A percentile compares a stretch with the other conserved stretches of the same genome.
phyloP scores from a whole-genome alignment of 2,888 invertebrate genomes.

The Oxycera nigricornis region DNA sequence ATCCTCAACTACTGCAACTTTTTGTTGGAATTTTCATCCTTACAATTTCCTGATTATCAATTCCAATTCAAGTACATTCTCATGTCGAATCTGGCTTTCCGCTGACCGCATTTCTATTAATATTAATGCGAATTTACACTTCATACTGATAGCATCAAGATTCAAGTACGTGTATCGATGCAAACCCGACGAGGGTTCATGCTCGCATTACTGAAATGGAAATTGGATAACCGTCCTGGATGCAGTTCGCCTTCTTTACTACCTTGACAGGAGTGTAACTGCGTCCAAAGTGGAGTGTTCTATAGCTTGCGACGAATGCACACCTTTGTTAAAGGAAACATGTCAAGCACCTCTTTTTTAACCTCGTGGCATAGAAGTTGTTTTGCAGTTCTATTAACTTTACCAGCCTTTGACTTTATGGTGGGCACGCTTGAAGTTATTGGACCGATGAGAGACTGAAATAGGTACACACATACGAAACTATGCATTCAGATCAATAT shows the following conservation, averaged over 20 bases:
- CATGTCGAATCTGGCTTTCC: not conserved
- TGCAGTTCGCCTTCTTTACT: not conserved
- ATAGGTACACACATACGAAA: no score
- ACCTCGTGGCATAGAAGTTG: slow-evolving; percentile 16
- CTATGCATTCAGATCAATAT: slow-evolving; percentile 13
- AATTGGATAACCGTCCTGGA: slow-evolving; percentile 13
- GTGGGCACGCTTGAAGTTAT: not conserved
- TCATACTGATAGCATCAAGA: not conserved
- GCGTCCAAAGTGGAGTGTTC: no score
- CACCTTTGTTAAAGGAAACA: slow-evolving; percentile 9
- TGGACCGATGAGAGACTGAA: not conserved
- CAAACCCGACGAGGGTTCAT: not conserved
- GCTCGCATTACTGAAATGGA: not conserved
- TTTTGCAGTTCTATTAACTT: slow-evolving; percentile 33
- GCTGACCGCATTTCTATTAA: not conserved
- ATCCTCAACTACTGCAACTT: not conserved
- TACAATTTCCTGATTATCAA: not conserved
- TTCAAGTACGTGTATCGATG: no score
- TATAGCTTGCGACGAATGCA: not conserved
- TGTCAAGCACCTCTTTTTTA: slow-evolving; percentile 28
- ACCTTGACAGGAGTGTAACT: no score
- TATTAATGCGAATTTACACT: not conserved
- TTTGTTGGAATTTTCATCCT: not conserved
- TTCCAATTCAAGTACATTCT: not conserved
- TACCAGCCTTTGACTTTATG: not conserved